Percentiles rank a stretch among this genome's conserved stretches.
Evolutionary conservation across 1,140 invertebrate species (phyloP).

Genomic region (Lamellibrachia luymesi): DNA sequence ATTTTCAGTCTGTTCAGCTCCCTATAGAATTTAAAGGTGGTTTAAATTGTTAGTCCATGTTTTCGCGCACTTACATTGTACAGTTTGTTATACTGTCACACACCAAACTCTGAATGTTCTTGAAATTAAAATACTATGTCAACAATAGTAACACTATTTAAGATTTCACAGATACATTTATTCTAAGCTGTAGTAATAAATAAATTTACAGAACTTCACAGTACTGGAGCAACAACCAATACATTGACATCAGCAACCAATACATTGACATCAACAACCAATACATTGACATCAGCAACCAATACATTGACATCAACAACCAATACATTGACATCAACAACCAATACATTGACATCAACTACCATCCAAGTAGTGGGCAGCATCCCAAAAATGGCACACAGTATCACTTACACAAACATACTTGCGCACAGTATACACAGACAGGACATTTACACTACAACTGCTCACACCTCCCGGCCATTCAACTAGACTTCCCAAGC

Average conservation of each 20-base stretch:
- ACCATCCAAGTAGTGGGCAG: background rate
- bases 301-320: background rate
- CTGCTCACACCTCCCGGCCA: background rate
- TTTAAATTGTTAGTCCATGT: background rate
- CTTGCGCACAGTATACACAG: background rate
- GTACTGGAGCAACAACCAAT: background rate
- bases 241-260: background rate
- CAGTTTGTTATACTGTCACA: background rate
- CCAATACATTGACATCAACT: background rate
- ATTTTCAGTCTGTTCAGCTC: background rate
- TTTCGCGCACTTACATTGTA: background rate
- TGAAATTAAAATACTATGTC: background rate
- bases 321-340: background rate
- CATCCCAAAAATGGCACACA: background rate
- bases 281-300: background rate
- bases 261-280: background rate
- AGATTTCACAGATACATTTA: background rate
- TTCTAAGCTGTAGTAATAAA: background rate
- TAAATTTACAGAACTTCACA: background rate
- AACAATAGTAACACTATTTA: background rate
- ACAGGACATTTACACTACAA: background rate
- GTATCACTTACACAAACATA: background rate
- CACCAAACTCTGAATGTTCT: background rate
- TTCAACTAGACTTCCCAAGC: background rate
- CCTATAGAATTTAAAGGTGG: too few species aligned